Evolutionary conservation across 2,113 vertebrate species (phyloP).

Genomic region (Xenopus laevis): DNA sequence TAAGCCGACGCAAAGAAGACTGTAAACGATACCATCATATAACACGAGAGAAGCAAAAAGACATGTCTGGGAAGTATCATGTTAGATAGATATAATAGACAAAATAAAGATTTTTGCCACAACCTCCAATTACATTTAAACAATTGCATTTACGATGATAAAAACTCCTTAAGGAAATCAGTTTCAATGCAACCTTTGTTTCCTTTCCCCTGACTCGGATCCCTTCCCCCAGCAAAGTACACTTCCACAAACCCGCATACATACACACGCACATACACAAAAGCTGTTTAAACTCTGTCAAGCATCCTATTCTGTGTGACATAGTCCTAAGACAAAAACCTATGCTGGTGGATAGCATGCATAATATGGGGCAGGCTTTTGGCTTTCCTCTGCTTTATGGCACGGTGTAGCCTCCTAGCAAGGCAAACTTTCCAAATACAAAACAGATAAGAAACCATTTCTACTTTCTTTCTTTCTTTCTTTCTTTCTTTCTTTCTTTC

Average conservation of each 20-base stretch:
- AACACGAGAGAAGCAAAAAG: too few relatives aligned
- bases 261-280: slow-evolving; percentile 3
- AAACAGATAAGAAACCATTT: too few relatives aligned
- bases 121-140: slow-evolving; percentile 71
- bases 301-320: slow-evolving; percentile 54
- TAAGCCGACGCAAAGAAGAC: too few relatives aligned
- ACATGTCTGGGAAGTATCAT: slow-evolving; percentile 57
- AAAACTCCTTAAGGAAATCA: slow-evolving; percentile 70
- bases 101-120: slow-evolving; percentile 76
- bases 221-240: slow-evolving; percentile 53
- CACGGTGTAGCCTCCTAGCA: not conserved
- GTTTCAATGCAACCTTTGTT: slow-evolving; percentile 60
- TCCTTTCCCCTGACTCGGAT: slow-evolving; percentile 36
- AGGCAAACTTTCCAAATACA: not conserved
- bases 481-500: too few relatives aligned
- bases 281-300: slow-evolving; percentile 58
- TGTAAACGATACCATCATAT: too few relatives aligned
- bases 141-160: slow-evolving; percentile 67
- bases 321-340: slow-evolving; percentile 58
- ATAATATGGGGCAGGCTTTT: slow-evolving; percentile 27
- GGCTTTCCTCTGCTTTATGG: slow-evolving; percentile 9
- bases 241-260: slow-evolving; percentile 37
- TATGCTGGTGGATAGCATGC: slow-evolving; percentile 50
- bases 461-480: too few relatives aligned
- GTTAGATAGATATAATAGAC: slow-evolving; percentile 63